phyloP scores from a whole-genome alignment of 2,797 vertebrate genomes.

The Channa striata region DNA sequence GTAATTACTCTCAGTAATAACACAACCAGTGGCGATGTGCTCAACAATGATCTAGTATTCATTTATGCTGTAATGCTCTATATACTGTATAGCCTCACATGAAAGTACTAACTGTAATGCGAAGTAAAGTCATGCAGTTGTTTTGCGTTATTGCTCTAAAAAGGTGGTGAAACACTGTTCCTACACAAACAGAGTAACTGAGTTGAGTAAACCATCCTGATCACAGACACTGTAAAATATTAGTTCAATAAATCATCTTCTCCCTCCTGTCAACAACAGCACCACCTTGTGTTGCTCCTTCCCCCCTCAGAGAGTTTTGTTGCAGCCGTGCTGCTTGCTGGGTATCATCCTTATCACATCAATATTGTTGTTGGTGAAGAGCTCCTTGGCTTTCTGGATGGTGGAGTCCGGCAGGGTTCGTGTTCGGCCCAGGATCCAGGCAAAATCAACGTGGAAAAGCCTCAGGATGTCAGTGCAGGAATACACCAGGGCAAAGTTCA shows the following conservation, averaged over 20 bases:
- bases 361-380: slow-evolving; percentile 87
- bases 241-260: slow-evolving; percentile 22
- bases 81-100: not conserved
- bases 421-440: slow-evolving; percentile 90
- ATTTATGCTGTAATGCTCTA: not conserved
- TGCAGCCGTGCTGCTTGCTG: slow-evolving; percentile 88
- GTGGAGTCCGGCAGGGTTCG: slow-evolving; percentile 85
- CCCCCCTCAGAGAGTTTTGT: slow-evolving; percentile 60
- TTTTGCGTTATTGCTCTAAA: slow-evolving; percentile 2
- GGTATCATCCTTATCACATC: slow-evolving; percentile 85
- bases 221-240: slow-evolving; percentile 20
- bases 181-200: not conserved
- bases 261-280: slow-evolving; percentile 20
- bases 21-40: not conserved
- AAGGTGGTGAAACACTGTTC: not conserved
- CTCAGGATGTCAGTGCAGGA: slow-evolving; percentile 90
- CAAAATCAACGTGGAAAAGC: slow-evolving; percentile 90
- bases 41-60: not conserved
- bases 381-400: slow-evolving; percentile 80
- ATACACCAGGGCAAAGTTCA: slow-evolving; percentile 89
- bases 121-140: slow-evolving; percentile 20
- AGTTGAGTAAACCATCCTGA: not conserved
- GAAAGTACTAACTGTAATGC: slow-evolving; percentile 6
- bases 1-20: not conserved
- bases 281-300: slow-evolving; percentile 18